Evolutionary conservation across 2,888 invertebrate species (phyloP).

Genomic region (Julus scandinavius): DNA sequence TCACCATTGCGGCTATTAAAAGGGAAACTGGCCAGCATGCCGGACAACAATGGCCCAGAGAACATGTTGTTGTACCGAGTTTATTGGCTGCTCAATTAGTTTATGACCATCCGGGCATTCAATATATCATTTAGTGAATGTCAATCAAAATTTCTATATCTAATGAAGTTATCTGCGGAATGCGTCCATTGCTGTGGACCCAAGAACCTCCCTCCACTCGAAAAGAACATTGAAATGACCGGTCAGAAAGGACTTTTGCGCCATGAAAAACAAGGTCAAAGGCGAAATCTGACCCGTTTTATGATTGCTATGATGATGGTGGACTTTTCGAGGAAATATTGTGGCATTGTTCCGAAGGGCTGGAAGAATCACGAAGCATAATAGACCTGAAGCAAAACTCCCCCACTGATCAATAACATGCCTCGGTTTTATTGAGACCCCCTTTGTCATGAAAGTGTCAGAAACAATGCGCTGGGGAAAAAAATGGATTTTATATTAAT

Average conservation of each 20-base stretch:
- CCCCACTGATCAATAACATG: constrained; percentile 45
- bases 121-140: constrained; percentile 41
- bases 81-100: constrained; percentile 45
- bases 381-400: constrained; percentile 20
- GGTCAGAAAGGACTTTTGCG: neutral
- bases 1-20: constrained; percentile 39
- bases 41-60: constrained; percentile 15
- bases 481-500: constrained; percentile 39
- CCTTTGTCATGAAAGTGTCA: constrained; percentile 29
- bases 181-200: neutral
- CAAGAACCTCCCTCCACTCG: neutral
- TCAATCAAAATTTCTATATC: constrained; percentile 51
- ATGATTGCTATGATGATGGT: constrained; percentile 43
- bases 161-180: constrained; percentile 49
- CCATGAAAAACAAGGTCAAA: constrained; percentile 7
- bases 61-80: constrained; percentile 2
- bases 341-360: constrained; percentile 4
- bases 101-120: constrained; percentile 46
- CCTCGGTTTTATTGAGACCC: constrained; percentile 36
- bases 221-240: neutral
- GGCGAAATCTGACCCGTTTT: constrained; percentile 35
- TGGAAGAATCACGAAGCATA: neutral
- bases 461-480: neutral
- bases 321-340: constrained; percentile 43
- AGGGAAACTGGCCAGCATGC: constrained; percentile 35